Percentiles rank a stretch among this genome's conserved stretches.
phyloP scores from a whole-genome alignment of 2,113 vertebrate species.

The Ciconia stormi region DNA sequence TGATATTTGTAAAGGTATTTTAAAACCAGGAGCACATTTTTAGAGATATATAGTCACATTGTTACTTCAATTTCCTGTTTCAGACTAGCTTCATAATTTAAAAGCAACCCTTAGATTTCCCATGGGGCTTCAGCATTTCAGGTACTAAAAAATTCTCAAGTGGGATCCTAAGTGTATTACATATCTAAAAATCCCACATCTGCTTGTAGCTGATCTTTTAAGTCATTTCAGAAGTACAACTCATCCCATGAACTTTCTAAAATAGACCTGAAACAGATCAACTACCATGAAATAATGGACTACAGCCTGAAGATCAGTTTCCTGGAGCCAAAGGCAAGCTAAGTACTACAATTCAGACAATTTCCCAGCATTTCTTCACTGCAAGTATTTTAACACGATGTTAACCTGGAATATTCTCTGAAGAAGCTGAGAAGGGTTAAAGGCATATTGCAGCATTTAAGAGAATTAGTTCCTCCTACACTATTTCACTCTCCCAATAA shows the following conservation, averaged over 20 bases:
- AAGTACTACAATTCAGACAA: neutral
- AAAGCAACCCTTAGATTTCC: neutral
- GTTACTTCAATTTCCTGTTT: neutral
- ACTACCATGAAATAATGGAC: neutral
- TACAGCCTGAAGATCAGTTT: neutral
- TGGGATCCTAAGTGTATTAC: neutral
- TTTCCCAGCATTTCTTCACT: neutral
- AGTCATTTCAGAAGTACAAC: neutral
- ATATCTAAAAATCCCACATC: fast-evolving
- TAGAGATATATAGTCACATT: neutral
- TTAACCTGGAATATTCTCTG: neutral
- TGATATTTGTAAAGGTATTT: neutral
- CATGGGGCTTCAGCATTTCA: neutral
- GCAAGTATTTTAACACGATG: neutral
- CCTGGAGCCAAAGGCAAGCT: neutral
- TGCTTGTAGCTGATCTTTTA: neutral
- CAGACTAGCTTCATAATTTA: neutral
- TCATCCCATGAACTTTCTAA: neutral
- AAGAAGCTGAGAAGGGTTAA: neutral
- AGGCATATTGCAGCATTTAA: neutral
- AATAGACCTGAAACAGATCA: neutral
- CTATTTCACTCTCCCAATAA: neutral
- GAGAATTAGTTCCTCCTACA: neutral
- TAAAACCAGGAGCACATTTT: neutral
- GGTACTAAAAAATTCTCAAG: neutral